phyloP scores from a whole-genome alignment of 2,113 vertebrate genomes.

The Eulemur rufifrons region DNA sequence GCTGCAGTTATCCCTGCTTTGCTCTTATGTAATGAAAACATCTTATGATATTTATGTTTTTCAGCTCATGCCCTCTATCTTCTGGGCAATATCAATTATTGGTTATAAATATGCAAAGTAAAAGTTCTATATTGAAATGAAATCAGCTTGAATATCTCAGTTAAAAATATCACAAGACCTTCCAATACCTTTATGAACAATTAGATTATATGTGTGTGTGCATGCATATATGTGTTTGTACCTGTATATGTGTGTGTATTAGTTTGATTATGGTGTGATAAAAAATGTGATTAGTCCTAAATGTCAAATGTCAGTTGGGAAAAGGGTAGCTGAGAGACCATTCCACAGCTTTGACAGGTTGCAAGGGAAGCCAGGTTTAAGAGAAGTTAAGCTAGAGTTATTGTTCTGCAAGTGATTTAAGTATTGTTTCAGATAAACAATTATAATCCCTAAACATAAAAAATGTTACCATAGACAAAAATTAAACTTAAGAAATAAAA shows the following conservation, averaged over 20 bases:
- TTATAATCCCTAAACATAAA: neutral
- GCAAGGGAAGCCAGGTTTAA: neutral
- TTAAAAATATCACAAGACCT: neutral
- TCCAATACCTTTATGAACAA: neutral
- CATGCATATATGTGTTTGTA: neutral
- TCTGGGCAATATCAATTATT: neutral
- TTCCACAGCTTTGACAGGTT: neutral
- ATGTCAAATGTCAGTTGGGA: neutral
- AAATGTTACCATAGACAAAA: neutral
- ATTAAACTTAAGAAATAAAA: neutral
- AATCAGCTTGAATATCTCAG: neutral
- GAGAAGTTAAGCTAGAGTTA: neutral
- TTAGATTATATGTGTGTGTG: neutral
- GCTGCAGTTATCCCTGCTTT: neutral
- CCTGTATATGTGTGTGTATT: neutral
- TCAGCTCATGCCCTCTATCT: neutral
- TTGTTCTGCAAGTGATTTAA: neutral
- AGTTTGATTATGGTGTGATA: neutral
- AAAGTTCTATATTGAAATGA: neutral
- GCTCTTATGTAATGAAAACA: neutral
- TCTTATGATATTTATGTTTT: neutral
- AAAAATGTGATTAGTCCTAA: neutral
- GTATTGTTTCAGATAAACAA: neutral
- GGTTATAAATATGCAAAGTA: neutral
- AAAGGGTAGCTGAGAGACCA: neutral